These are phyloP conservation scores for Acronicta aceris DNA, from an alignment of 2,888 invertebrate genomes.

Conservation along the genomic window DNA sequence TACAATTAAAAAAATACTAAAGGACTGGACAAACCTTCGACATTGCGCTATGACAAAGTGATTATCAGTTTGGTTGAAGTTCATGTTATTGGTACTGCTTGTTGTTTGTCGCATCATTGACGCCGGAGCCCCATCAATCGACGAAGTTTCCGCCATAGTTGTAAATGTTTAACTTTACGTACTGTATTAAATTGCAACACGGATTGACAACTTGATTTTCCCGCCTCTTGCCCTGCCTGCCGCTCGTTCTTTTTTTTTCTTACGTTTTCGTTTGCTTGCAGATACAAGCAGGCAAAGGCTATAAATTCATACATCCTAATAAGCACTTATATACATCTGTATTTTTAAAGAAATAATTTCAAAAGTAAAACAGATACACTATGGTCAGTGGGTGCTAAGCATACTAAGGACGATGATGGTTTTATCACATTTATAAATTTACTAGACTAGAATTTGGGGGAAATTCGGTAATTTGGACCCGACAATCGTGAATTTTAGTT, in stretches of 20 bases:
- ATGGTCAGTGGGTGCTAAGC: too few relatives aligned
- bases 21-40: conserved; percentile 64
- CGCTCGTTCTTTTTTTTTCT: neutral
- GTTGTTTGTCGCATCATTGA: conserved; percentile 46
- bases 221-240: conserved; percentile 11
- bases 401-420: too few relatives aligned
- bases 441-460: too few relatives aligned
- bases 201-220: conserved; percentile 16
- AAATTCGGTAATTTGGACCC: too few relatives aligned
- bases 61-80: conserved; percentile 56
- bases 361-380: too few relatives aligned
- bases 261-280: neutral
- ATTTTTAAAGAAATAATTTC: too few relatives aligned
- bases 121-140: conserved; percentile 48
- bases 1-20: neutral
- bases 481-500: too few relatives aligned
- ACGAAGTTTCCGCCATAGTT: conserved; percentile 56
- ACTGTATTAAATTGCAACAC: neutral
- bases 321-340: too few relatives aligned
- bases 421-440: too few relatives aligned
- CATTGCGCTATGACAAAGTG: conserved; percentile 75
- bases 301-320: conserved; percentile 2
- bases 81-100: conserved; percentile 41
- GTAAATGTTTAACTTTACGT: neutral
- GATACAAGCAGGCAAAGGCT: neutral